phyloP scores from a whole-genome alignment of 2,113 vertebrate species.

The Apaloderma vittatum region DNA sequence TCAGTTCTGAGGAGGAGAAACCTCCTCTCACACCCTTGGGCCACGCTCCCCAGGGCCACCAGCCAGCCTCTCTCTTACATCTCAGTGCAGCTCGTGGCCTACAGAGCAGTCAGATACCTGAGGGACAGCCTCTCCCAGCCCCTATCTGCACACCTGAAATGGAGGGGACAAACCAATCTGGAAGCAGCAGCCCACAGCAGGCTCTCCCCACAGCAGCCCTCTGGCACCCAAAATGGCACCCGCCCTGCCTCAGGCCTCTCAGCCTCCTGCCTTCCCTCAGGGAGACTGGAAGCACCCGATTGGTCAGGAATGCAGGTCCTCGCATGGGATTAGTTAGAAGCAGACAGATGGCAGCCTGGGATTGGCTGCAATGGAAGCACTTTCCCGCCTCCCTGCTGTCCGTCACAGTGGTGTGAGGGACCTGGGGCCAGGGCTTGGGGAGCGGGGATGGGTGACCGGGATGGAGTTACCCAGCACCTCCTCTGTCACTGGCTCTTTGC shows the following conservation, averaged over 20 bases:
- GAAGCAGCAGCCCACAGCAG: accelerated
- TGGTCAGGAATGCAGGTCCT: not conserved
- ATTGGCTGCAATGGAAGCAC: not conserved
- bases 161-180: not conserved
- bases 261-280: not conserved
- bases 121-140: not conserved
- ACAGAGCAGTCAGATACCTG: not conserved
- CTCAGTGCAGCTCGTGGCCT: not conserved
- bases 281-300: accelerated
- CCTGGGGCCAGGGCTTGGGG: accelerated
- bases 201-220: accelerated
- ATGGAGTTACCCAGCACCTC: accelerated
- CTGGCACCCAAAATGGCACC: accelerated
- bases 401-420: not conserved
- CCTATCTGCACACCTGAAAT: accelerated
- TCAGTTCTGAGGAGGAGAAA: not conserved
- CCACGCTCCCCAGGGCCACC: accelerated
- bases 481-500: not conserved
- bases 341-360: not conserved
- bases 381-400: not conserved
- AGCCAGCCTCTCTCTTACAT: not conserved
- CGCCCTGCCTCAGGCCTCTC: not conserved
- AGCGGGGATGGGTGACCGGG: accelerated
- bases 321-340: not conserved
- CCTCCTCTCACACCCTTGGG: not conserved